Evolutionary conservation across 92 coral and sea anemone genomes (phyloP).

Genomic region (Porites evermanni): DNA sequence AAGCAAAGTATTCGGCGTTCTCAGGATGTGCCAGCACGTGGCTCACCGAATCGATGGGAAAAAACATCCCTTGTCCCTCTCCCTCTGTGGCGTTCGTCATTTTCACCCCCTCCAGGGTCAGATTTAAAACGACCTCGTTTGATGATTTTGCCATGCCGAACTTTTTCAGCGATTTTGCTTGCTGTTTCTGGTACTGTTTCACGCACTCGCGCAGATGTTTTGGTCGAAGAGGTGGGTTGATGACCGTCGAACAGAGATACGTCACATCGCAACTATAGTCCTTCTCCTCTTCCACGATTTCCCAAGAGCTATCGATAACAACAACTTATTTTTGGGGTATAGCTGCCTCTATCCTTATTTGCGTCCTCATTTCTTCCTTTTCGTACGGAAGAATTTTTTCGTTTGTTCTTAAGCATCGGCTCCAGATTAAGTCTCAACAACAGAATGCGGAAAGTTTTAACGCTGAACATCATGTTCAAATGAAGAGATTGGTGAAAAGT

Average conservation of each 20-base stretch:
- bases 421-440: constrained; percentile 10
- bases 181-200: constrained; percentile 86
- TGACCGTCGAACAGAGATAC: constrained; percentile 92
- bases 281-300: constrained; percentile 77
- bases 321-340: neutral
- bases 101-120: constrained; percentile 83
- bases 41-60: constrained; percentile 74
- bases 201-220: constrained; percentile 94
- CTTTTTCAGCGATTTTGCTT: constrained; percentile 75
- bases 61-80: constrained; percentile 75
- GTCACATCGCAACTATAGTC: constrained; percentile 70
- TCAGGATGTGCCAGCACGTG: constrained; percentile 85
- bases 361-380: neutral
- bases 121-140: constrained; percentile 70
- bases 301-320: constrained; percentile 52
- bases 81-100: constrained; percentile 73
- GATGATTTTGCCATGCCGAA: constrained; percentile 62
- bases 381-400: neutral
- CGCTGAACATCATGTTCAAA: neutral
- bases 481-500: neutral
- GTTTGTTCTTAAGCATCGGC: neutral
- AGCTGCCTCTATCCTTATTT: neutral
- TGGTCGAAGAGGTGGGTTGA: constrained; percentile 91
- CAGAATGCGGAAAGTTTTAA: neutral
- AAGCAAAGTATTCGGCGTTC: constrained; percentile 94